Percentiles rank a stretch among this genome's conserved stretches.
Evolutionary conservation across 2,888 invertebrate species (phyloP).

Genomic region (Drosophila paracracens): DNA sequence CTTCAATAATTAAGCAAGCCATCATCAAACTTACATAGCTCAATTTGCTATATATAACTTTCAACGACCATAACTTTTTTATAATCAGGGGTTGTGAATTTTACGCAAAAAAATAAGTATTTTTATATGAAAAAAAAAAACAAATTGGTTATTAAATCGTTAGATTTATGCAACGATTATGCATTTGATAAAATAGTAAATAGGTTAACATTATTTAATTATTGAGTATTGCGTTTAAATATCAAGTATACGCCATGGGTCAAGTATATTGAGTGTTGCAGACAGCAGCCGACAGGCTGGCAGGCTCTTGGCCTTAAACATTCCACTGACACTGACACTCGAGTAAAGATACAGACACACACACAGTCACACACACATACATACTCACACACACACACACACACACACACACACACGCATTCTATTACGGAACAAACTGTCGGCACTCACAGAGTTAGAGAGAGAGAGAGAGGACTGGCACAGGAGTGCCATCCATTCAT

Average conservation of each 20-base stretch:
- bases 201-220: too few relatives aligned
- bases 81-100: background rate
- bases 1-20: constrained; percentile 34
- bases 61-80: background rate
- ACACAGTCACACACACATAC: constrained; percentile 1
- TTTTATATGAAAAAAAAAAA: background rate
- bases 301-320: constrained; percentile 37
- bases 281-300: constrained; percentile 8
- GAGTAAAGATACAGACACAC: constrained; percentile 17
- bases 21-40: constrained; percentile 28
- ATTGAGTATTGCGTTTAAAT: constrained; percentile 3
- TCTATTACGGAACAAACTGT: constrained; percentile 29
- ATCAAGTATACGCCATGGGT: constrained; percentile 37
- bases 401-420: background rate
- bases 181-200: background rate
- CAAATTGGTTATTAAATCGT: background rate
- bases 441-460: constrained; percentile 17
- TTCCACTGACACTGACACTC: constrained; percentile 19
- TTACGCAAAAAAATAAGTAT: background rate
- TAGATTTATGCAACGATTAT: background rate
- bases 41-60: constrained; percentile 1
- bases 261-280: constrained; percentile 26
- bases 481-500: constrained; percentile 36
- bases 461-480: constrained; percentile 11
- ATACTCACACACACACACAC: constrained; percentile 3